Evolutionary conservation across 2,888 invertebrate species (phyloP).

Genomic region (Ochropacha duplaris): DNA sequence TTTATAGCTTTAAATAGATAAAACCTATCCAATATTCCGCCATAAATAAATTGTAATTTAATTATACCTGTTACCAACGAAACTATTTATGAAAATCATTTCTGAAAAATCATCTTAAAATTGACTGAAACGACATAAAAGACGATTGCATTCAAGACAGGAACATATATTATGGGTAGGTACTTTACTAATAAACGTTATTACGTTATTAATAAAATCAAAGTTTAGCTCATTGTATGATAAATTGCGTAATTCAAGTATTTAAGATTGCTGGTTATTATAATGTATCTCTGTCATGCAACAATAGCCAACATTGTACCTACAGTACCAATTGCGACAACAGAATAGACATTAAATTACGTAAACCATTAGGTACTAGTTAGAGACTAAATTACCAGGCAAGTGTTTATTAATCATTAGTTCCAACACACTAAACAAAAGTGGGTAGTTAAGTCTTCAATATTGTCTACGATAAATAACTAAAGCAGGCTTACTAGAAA

Average conservation of each 20-base stretch:
- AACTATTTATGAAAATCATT: too few species aligned
- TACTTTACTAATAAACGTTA: too few species aligned
- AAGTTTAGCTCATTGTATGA: slow-evolving; percentile 57
- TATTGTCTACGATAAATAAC: slow-evolving; percentile 19
- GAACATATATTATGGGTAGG: too few species aligned
- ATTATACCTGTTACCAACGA: too few species aligned
- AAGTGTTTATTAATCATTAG: slow-evolving; percentile 74
- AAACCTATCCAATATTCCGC: too few species aligned
- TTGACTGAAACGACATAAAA: too few species aligned
- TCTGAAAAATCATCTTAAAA: too few species aligned
- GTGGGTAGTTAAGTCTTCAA: slow-evolving; percentile 22
- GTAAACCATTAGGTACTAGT: slow-evolving; percentile 63
- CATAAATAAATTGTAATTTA: too few species aligned
- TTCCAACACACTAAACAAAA: slow-evolving; percentile 51
- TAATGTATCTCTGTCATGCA: slow-evolving; percentile 76
- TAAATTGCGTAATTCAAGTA: slow-evolving; percentile 71
- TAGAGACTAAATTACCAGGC: slow-evolving; percentile 66
- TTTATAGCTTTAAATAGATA: too few species aligned
- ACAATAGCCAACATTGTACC: slow-evolving; percentile 74
- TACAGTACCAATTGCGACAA: slow-evolving; percentile 71
- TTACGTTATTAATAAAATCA: slow-evolving; percentile 51
- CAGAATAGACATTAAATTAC: slow-evolving; percentile 74
- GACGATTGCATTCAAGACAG: too few species aligned
- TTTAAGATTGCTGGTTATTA: slow-evolving; percentile 68
- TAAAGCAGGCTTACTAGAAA: slow-evolving; percentile 13